Conservation (phyloP, 1,140 invertebrate species). For the Aphaenogaster floridana region DNA sequence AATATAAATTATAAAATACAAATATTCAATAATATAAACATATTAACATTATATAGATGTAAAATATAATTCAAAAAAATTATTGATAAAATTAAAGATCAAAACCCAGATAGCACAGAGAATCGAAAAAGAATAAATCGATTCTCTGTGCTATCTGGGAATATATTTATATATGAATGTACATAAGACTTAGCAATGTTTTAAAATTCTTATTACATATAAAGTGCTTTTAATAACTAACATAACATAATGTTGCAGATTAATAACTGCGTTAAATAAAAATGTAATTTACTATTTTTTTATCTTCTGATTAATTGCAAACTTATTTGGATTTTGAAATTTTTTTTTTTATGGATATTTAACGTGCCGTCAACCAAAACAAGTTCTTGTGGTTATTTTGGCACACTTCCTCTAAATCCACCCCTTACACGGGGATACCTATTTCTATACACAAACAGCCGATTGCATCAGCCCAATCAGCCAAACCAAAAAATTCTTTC, state of each 20-base stretch:
- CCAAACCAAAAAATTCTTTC: no score
- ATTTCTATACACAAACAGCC: no score
- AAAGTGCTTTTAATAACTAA: background rate
- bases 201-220: background rate
- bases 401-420: no score
- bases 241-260: background rate
- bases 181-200: no score
- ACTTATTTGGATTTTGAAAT: background rate
- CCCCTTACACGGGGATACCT: no score
- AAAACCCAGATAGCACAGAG: background rate
- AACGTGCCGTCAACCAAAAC: no score
- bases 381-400: no score
- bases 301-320: background rate
- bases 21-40: background rate
- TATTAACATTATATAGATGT: background rate
- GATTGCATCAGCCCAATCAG: no score
- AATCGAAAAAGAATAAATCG: no score
- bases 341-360: no score
- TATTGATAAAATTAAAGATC: background rate
- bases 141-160: no score
- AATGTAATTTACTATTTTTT: constrained; percentile 3
- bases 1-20: background rate
- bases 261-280: background rate
- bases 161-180: no score
- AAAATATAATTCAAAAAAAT: constrained; percentile 9